phyloP scores from a whole-genome alignment of 2,113 vertebrate species.

The Pleuronectes platessa region DNA sequence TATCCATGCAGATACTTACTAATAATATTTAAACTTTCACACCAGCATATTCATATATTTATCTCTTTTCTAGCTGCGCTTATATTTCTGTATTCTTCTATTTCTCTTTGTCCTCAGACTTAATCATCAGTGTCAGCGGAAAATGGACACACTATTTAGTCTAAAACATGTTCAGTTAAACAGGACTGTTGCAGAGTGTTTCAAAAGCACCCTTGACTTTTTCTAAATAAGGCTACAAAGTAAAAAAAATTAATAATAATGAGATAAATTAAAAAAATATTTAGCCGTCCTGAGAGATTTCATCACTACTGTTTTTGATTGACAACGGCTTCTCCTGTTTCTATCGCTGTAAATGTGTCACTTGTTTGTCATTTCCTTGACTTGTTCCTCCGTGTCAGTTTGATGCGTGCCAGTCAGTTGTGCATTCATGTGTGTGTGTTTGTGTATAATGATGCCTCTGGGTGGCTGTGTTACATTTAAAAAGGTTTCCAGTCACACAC shows the following conservation, averaged over 20 bases:
- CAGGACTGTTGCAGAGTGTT: not conserved
- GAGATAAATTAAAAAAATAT: too few relatives aligned
- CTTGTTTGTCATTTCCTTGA: slow-evolving; percentile 53
- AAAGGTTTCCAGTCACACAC: not conserved
- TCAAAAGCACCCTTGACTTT: too few relatives aligned
- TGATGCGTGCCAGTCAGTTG: slow-evolving; percentile 54
- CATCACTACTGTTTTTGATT: slow-evolving; percentile 16
- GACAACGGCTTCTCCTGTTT: slow-evolving; percentile 17
- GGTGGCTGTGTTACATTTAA: slow-evolving; percentile 20
- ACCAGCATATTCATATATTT: too few relatives aligned
- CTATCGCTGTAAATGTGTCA: slow-evolving; percentile 50
- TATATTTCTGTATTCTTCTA: too few relatives aligned
- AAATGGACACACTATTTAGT: too few relatives aligned
- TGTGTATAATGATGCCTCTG: not conserved
- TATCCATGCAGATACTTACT: too few relatives aligned
- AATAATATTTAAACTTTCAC: too few relatives aligned
- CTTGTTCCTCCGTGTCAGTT: slow-evolving; percentile 37
- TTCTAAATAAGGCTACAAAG: too few relatives aligned
- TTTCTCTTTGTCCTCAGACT: not conserved
- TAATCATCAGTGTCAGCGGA: too few relatives aligned
- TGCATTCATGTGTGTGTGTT: slow-evolving; percentile 3
- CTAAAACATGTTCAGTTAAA: not conserved
- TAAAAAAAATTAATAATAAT: too few relatives aligned
- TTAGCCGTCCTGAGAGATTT: not conserved
- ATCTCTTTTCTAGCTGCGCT: too few relatives aligned